A percentile compares a stretch with the other conserved stretches of the same genome.
Evolutionary conservation across 2,113 vertebrate genomes (phyloP).

Genomic region (Sphyrna mokarran): DNA sequence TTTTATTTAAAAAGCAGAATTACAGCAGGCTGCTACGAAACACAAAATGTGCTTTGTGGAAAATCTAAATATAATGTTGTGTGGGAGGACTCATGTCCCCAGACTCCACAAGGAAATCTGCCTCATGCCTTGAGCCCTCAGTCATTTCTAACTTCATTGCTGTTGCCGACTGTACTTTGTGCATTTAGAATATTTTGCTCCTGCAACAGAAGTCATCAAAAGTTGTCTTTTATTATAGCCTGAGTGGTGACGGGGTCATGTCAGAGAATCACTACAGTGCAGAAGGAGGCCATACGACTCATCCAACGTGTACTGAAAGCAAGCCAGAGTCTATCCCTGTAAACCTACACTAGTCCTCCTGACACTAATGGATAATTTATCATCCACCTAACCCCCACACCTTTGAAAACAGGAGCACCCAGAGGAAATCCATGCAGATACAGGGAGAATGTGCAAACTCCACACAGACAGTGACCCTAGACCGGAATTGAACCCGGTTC

Average conservation of each 20-base stretch:
- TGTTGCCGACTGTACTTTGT: neutral
- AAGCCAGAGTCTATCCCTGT: too few species aligned
- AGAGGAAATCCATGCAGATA: too few species aligned
- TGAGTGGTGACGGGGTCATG: neutral
- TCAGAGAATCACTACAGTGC: neutral
- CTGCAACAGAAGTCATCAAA: neutral
- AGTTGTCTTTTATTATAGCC: neutral
- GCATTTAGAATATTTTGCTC: neutral
- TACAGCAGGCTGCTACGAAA: neutral
- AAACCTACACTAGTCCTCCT: too few species aligned
- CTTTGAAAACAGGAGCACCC: too few species aligned
- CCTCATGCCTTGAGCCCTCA: neutral
- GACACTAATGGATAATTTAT: too few species aligned
- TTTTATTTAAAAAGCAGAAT: neutral
- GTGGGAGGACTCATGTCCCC: neutral
- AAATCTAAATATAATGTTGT: constrained; percentile 24
- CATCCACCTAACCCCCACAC: too few species aligned
- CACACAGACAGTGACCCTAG: too few species aligned
- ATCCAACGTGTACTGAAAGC: too few species aligned
- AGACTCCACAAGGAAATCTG: neutral
- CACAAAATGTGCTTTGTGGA: neutral
- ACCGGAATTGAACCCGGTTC: too few species aligned
- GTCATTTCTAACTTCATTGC: neutral
- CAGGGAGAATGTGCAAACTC: too few species aligned
- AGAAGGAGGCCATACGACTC: too few species aligned